Percentiles rank a stretch among this genome's conserved stretches.
Evolutionary conservation across 53 echinoderm and acorn worm species (phyloP).

Genomic region (Temnopleurus reevesii): DNA sequence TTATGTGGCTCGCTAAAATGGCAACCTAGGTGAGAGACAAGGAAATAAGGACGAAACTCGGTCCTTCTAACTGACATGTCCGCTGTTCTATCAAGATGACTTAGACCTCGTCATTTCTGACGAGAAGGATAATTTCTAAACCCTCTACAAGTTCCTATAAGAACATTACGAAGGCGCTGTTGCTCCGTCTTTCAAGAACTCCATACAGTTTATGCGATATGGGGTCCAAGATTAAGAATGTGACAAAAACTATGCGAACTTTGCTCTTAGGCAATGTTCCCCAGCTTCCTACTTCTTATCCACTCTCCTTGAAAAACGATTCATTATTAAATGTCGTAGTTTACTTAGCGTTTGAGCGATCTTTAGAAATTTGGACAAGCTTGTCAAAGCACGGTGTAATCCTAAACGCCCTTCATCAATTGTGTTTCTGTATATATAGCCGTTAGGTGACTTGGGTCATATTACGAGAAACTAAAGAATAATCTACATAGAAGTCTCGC

Average conservation of each 20-base stretch:
- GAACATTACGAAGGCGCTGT: background rate
- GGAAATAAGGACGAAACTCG: background rate
- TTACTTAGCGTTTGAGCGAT: constrained; percentile 5
- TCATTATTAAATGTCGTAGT: constrained; percentile 11
- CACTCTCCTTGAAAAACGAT: background rate
- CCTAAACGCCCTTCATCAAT: background rate
- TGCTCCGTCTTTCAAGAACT: background rate
- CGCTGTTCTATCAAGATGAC: constrained; percentile 14
- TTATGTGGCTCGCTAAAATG: background rate
- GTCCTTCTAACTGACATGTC: background rate
- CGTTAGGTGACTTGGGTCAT: background rate
- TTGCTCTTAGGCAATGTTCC: background rate
- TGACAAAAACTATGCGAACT: background rate
- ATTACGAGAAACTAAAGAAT: background rate
- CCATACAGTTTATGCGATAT: background rate
- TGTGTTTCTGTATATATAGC: background rate
- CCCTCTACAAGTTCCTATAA: background rate
- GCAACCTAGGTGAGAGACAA: background rate
- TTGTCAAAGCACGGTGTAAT: background rate
- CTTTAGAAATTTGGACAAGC: constrained; percentile 6
- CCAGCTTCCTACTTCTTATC: background rate
- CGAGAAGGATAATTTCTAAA: background rate
- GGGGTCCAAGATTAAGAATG: background rate
- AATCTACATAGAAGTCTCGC: no score
- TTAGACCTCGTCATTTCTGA: background rate